Evolutionary conservation across 2,797 vertebrate species (phyloP).

Genomic region (Cynodonichthys magdalenae): DNA sequence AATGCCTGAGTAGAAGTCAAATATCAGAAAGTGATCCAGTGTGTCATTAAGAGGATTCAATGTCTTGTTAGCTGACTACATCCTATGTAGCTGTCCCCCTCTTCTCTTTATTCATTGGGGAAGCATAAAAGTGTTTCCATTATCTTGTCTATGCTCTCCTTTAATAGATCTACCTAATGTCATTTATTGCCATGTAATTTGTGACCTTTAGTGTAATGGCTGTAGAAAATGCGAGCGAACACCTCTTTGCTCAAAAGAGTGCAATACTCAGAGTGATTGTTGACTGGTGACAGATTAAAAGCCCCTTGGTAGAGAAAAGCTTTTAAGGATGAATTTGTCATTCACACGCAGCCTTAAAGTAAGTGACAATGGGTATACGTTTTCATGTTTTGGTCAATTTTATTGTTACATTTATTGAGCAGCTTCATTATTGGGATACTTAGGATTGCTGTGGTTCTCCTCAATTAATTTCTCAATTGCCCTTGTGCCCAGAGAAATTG

Average conservation of each 20-base stretch:
- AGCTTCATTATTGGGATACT: conserved; percentile 49
- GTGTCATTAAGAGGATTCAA: conserved; percentile 21
- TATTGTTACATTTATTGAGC: conserved; percentile 58
- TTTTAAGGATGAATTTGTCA: conserved; percentile 29
- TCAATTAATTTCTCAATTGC: conserved; percentile 68
- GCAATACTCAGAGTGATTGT: conserved; percentile 39
- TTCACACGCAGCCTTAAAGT: conserved; percentile 11
- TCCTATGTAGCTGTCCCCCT: conserved; percentile 14
- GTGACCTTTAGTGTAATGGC: conserved; percentile 60
- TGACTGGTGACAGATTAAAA: conserved; percentile 43
- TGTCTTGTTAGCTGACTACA: conserved; percentile 25
- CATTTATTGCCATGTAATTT: conserved; percentile 68
- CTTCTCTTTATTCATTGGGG: conserved; percentile 34
- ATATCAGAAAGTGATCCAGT: conserved; percentile 6
- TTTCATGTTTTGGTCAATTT: conserved; percentile 47
- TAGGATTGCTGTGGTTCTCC: conserved; percentile 46
- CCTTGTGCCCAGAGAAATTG: conserved; percentile 43
- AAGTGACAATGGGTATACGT: conserved; percentile 4
- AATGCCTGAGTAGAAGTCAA: background rate
- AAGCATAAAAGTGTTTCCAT: conserved; percentile 53
- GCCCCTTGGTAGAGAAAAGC: conserved; percentile 39
- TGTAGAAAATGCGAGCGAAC: conserved; percentile 41
- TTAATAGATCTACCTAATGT: conserved; percentile 42
- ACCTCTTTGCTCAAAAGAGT: conserved; percentile 10
- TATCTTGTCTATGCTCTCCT: conserved; percentile 39